Evolutionary conservation across 1,140 invertebrate genomes (phyloP).

Genomic region (Grapholita molesta): DNA sequence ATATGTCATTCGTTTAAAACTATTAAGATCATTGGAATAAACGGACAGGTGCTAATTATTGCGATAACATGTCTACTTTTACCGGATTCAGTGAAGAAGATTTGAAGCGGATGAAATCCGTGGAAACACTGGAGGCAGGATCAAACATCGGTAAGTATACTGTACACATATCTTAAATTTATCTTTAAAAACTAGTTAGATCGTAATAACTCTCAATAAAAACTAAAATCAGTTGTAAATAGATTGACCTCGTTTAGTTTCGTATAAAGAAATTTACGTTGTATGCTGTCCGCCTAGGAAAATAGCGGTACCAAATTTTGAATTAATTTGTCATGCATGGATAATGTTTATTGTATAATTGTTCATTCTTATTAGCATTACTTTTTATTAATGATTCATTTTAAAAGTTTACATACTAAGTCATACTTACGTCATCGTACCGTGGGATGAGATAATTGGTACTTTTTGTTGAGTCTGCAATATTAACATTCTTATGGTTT

Average conservation of each 20-base stretch:
- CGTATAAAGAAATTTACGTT: not conserved
- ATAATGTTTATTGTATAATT: not conserved
- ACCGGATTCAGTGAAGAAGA: slow-evolving; percentile 70
- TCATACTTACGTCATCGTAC: not conserved
- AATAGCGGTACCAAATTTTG: not conserved
- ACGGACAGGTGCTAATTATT: not conserved
- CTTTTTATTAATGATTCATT: too few relatives aligned
- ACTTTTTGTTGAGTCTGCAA: not conserved
- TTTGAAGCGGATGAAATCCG: slow-evolving; percentile 57
- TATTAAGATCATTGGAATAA: not conserved
- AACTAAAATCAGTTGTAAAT: not conserved
- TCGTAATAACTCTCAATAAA: not conserved
- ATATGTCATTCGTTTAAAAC: not conserved
- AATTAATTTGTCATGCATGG: not conserved
- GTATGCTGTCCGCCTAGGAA: not conserved
- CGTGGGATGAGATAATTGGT: not conserved
- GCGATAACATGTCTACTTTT: slow-evolving; percentile 37
- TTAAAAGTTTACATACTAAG: not conserved
- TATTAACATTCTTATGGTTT: not conserved
- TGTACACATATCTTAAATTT: not conserved
- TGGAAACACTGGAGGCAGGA: slow-evolving; percentile 41
- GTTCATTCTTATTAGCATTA: not conserved
- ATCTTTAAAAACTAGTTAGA: not conserved
- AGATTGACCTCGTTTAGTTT: not conserved
- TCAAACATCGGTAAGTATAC: slow-evolving; percentile 44